phyloP scores from a whole-genome alignment of 2,888 invertebrate genomes.

The Drosophila nr. medialis region DNA sequence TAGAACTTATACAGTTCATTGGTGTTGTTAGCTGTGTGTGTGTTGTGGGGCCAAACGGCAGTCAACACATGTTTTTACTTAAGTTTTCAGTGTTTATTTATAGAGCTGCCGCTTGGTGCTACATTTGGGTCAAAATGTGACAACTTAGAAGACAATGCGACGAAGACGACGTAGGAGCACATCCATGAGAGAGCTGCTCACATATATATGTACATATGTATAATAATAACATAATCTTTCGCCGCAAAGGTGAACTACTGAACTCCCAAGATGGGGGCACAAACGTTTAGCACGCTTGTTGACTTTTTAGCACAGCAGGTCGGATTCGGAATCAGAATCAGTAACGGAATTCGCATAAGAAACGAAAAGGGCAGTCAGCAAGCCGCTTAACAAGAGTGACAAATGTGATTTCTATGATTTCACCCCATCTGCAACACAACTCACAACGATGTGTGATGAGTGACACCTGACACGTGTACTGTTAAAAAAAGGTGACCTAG shows the following conservation, averaged over 20 bases:
- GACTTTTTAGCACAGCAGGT: conserved; percentile 67
- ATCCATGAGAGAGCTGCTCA: conserved; percentile 22
- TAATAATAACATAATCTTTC: conserved; percentile 1
- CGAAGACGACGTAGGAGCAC: neutral
- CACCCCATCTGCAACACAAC: conserved; percentile 12
- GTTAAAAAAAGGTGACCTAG: neutral
- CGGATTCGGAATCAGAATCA: conserved; percentile 27
- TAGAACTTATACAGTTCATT: conserved; percentile 46
- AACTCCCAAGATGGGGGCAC: conserved; percentile 44
- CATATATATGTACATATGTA: neutral
- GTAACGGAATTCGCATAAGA: conserved; percentile 23
- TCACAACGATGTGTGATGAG: conserved; percentile 8
- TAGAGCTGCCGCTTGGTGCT: conserved; percentile 53
- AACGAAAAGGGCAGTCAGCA: conserved; percentile 72
- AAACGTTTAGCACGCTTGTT: conserved; percentile 65
- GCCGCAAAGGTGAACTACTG: conserved; percentile 57
- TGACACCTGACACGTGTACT: conserved; percentile 41
- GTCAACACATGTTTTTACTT: conserved; percentile 72
- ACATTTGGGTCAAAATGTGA: conserved; percentile 72
- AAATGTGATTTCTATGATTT: conserved; percentile 72
- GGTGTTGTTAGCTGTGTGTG: conserved; percentile 28
- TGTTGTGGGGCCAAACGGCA: conserved; percentile 36
- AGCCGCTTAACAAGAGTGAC: conserved; percentile 64
- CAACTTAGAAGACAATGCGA: conserved; percentile 23
- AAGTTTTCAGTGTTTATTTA: conserved; percentile 68